Percentiles rank a stretch among this genome's conserved stretches.
These are phyloP conservation scores for Camptogramma bilineatum DNA, from an alignment of 2,888 invertebrate species.

Conservation along the genomic window DNA sequence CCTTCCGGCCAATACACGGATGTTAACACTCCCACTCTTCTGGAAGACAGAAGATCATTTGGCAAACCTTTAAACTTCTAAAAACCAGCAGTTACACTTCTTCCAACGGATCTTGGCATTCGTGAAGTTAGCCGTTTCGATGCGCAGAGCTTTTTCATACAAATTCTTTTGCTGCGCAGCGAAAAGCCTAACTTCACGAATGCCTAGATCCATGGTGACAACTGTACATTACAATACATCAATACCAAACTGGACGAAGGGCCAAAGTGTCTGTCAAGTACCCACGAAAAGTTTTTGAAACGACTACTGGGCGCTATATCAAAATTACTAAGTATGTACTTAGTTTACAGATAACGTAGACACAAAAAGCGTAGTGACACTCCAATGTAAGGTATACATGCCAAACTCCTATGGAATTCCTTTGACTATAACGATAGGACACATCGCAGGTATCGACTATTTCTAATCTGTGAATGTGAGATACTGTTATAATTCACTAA, in stretches of 20 bases:
- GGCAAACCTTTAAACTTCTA: slow-evolving; percentile 22
- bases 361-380: not conserved
- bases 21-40: slow-evolving; percentile 6
- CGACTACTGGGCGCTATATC: not conserved
- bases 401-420: not conserved
- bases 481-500: not conserved
- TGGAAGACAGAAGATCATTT: slow-evolving; percentile 27
- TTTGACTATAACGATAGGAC: not conserved
- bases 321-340: not conserved
- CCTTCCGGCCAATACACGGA: not conserved
- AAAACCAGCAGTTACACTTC: slow-evolving; percentile 10
- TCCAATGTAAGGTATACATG: not conserved
- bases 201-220: too few species aligned
- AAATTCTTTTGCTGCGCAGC: too few species aligned
- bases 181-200: too few species aligned
- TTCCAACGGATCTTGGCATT: too few species aligned
- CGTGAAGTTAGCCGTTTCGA: too few species aligned
- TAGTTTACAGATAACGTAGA: not conserved
- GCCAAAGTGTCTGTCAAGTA: slow-evolving; percentile 11
- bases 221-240: slow-evolving; percentile 11
- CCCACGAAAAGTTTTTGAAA: not conserved
- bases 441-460: not conserved
- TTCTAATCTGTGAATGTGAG: not conserved
- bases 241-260: slow-evolving; percentile 8
- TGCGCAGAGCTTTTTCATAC: too few species aligned